Base-by-base conservation (phyloP, 2,113 vertebrate genomes). In the Illadopsis cleaveri region DNA sequence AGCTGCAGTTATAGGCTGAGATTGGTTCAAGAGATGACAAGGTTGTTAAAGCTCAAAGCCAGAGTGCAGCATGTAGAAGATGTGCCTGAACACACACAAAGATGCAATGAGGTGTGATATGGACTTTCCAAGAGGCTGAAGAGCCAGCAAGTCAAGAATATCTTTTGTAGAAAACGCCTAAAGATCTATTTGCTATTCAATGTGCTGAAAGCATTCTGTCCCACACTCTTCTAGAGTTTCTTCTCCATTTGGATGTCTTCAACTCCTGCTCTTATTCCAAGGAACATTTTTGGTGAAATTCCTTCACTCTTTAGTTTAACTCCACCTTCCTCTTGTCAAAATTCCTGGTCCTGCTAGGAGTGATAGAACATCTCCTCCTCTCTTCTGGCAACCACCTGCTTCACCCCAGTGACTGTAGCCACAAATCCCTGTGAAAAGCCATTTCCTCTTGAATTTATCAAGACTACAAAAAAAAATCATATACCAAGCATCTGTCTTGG, bases 101-200 rank as follows among this genome's bases (percentile, higher is more conserved):
- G 47, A 23, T 11, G 9, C 47, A 53, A 2, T 28, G 12, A 76
- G 16, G 1, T 45, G 44, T 51, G 24, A 51, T 14, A 30, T 0
- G 2, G 19, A 51, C 37, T 69, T 80, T 35, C 40, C 37, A 60
- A 68, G 19, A 14, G 12, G 50, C 65, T 72, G 40, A 64, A 35
- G 15, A 28, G 10, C 4, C 18, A 47, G 21, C 11, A 53, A 28
- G 7, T 17, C 42, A 66, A 71, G 12, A 68, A 15, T 4, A 1
- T 3, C 15, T 64, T 72, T 82, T 80, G 24, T 25, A 37, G 10
- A 38, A 47, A 86, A 50, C 1, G 15, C 23, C 21, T 15, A 15
- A 54, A 35, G 38, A 62, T 4, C 4, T 56, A 5, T 73, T 77
- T 81, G 28, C 12, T 31, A 4, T 5, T 50, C 44, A 48, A 28